These are phyloP conservation scores for Berghia stephanieae DNA, from an alignment of 1,140 invertebrate species.

Conservation along the genomic window DNA sequence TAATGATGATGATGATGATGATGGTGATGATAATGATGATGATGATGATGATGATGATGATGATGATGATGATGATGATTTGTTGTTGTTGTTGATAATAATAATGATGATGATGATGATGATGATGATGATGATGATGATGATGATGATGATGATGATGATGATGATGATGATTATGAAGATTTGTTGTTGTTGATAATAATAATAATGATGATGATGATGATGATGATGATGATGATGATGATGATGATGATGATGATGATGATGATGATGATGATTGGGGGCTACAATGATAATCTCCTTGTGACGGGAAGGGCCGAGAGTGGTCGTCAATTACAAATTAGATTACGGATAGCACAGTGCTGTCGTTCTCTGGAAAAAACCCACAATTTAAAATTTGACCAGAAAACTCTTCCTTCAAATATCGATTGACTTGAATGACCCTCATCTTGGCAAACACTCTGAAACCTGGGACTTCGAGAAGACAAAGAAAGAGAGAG, in stretches of 20 bases:
- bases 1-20: not conserved
- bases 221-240: not conserved
- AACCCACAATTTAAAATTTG: no score
- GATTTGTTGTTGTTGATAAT: not conserved
- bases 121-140: not conserved
- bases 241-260: no score
- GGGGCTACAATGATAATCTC: no score
- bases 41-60: not conserved
- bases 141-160: conserved; percentile 9
- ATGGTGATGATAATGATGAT: not conserved
- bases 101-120: conserved; percentile 9
- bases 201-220: not conserved
- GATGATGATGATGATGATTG: conserved; percentile 2
- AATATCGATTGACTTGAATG: no score
- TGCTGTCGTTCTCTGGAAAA: no score
- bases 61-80: conserved; percentile 9
- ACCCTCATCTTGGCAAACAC: no score
- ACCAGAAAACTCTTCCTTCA: no score
- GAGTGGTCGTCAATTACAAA: no score
- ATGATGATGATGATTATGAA: not conserved
- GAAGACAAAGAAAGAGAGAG: no score
- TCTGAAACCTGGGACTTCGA: no score
- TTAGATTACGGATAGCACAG: no score
- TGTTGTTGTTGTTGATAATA: not conserved
- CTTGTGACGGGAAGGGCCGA: no score